Percentiles rank a stretch among this genome's conserved stretches.
Evolutionary conservation across 2,113 vertebrate species (phyloP).

Genomic region (Vicugna pacos): DNA sequence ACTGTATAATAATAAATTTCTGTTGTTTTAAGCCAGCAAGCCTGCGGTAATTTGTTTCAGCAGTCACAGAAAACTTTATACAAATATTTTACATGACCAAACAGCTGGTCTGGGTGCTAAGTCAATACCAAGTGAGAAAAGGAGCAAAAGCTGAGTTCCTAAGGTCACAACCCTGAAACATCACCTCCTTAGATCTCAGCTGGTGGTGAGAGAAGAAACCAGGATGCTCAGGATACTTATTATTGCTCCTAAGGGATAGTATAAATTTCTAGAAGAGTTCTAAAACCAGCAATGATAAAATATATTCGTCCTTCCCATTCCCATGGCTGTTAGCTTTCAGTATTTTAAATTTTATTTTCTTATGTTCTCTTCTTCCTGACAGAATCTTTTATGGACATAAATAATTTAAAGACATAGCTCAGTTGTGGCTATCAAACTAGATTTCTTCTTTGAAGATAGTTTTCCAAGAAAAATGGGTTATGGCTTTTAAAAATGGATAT

Average conservation of each 20-base stretch:
- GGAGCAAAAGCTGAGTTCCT: neutral
- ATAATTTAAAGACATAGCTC: conserved; percentile 40
- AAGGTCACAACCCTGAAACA: neutral
- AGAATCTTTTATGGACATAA: conserved; percentile 18
- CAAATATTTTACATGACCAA: neutral
- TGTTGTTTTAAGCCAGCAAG: neutral
- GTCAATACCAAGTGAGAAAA: neutral
- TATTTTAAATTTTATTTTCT: conserved; percentile 18
- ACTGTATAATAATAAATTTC: neutral
- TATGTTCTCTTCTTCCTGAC: neutral
- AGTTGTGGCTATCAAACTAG: neutral
- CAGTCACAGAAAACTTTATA: neutral
- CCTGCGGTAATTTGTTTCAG: neutral
- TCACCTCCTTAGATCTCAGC: neutral
- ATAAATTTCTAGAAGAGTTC: neutral
- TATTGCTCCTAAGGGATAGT: neutral
- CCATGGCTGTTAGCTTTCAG: neutral
- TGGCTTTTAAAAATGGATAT: conserved; percentile 46
- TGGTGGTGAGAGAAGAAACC: neutral
- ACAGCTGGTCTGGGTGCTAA: neutral
- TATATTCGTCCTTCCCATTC: neutral
- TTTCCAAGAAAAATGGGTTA: conserved; percentile 29
- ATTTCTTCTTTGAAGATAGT: conserved; percentile 5
- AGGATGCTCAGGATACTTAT: neutral
- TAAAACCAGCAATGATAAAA: conserved; percentile 19